Conservation (phyloP, 2,113 vertebrate species). For the Ovis aries region ARS-UI_Ramb_v3.0 NC_056056.1:59184501-59185000, state of each 20-base stretch:
- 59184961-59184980: background rate
- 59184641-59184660: background rate
- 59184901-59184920: background rate
- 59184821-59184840: no score
- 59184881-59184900: background rate
- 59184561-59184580: background rate
- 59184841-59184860: background rate
- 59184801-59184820: background rate
- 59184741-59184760: background rate
- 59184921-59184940: background rate
- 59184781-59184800: background rate
- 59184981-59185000: background rate
- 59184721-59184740: no score
- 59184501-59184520: background rate
- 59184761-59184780: background rate
- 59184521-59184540: background rate
- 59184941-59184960: background rate
- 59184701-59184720: background rate
- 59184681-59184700: background rate
- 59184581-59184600: background rate
- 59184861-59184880: background rate
- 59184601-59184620: background rate
- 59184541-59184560: background rate
- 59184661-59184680: background rate
- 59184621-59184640: background rate